These are phyloP conservation scores for Heliconius himera DNA, from an alignment of 1,140 invertebrate species.

Conservation along the genomic window DNA sequence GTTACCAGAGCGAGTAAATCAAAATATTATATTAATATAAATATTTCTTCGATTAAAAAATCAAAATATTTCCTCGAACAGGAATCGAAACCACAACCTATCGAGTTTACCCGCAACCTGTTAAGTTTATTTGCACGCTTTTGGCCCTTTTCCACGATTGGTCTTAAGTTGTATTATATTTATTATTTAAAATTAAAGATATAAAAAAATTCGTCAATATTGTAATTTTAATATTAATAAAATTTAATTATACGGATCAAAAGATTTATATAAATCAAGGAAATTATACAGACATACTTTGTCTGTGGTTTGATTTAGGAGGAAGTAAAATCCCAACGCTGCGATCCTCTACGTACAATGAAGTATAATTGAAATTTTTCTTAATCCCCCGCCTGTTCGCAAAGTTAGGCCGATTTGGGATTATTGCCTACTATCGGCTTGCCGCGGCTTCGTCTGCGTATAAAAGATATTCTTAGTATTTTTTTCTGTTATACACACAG, in stretches of 20 bases:
- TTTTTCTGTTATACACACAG: neutral
- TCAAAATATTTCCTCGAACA: too few relatives aligned
- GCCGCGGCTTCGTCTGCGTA: neutral
- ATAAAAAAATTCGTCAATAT: neutral
- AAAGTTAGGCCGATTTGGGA: slow-evolving; percentile 44
- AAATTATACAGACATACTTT: slow-evolving; percentile 65
- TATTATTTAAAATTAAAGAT: neutral
- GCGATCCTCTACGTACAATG: slow-evolving; percentile 44
- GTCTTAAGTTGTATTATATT: neutral
- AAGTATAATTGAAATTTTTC: slow-evolving; percentile 70
- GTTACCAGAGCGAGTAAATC: too few relatives aligned
- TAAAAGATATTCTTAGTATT: neutral
- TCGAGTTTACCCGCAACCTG: too few relatives aligned
- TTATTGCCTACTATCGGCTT: slow-evolving; percentile 37
- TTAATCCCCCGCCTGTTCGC: slow-evolving; percentile 51
- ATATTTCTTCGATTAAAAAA: too few relatives aligned
- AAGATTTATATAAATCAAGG: slow-evolving; percentile 40
- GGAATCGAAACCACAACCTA: too few relatives aligned
- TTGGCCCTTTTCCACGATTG: too few relatives aligned
- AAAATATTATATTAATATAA: too few relatives aligned
- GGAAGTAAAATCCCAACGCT: slow-evolving; percentile 57
- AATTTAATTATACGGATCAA: neutral
- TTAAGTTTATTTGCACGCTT: too few relatives aligned
- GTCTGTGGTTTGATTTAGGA: slow-evolving; percentile 63
- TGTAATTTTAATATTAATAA: neutral